phyloP scores from a whole-genome alignment of 2,113 vertebrate species.

The Neofelis nebulosa region DNA sequence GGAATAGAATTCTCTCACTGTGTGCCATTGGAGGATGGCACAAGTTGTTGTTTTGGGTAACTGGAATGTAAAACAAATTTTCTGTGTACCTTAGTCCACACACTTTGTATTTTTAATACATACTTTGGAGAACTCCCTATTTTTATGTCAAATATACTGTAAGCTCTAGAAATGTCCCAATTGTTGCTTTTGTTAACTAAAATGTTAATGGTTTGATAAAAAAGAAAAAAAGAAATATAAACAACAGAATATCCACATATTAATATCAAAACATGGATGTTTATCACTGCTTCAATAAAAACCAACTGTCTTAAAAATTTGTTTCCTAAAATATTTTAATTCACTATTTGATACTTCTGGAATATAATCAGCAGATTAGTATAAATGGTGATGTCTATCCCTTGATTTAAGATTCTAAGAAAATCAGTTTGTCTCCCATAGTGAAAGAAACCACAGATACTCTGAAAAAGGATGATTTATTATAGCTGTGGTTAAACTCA shows the following conservation, averaged over 20 bases:
- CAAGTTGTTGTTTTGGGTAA: slow-evolving; percentile 96
- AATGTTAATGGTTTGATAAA: slow-evolving; percentile 57
- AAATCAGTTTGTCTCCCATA: not conserved
- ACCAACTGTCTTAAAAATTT: not conserved
- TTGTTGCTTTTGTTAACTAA: slow-evolving; percentile 68
- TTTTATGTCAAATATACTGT: slow-evolving; percentile 69
- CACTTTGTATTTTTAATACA: slow-evolving; percentile 64
- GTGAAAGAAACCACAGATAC: not conserved
- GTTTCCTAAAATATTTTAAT: not conserved
- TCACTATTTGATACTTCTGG: not conserved
- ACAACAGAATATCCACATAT: not conserved
- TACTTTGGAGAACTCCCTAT: slow-evolving; percentile 70
- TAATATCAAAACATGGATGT: not conserved
- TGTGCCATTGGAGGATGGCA: slow-evolving; percentile 94
- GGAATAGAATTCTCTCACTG: slow-evolving; percentile 95
- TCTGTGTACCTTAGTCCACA: slow-evolving; percentile 29
- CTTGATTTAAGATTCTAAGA: not conserved
- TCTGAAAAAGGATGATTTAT: not conserved
- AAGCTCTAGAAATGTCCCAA: slow-evolving; percentile 33
- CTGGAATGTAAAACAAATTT: slow-evolving; percentile 91
- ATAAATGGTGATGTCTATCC: not conserved
- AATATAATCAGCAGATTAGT: not conserved
- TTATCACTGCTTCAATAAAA: not conserved
- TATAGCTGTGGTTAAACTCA: not conserved
- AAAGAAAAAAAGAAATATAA: too few species aligned